Percentiles rank a stretch among this genome's conserved stretches.
Conservation (phyloP, 2,113 vertebrate genomes). For the Jaculus jaculus region DNA sequence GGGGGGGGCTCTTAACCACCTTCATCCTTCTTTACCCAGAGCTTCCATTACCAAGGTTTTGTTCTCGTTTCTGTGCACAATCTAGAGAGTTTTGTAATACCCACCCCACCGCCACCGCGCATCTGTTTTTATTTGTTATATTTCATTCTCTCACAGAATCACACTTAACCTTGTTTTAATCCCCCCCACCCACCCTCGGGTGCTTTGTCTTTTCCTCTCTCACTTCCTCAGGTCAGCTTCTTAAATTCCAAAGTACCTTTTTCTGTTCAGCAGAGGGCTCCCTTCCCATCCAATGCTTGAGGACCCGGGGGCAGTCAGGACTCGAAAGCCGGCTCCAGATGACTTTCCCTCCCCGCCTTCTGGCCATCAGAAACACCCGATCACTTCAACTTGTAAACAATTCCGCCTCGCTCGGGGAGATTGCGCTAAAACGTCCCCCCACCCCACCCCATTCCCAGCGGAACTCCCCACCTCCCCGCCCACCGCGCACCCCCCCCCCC, state of each 20-base stretch:
- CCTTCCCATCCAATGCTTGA: conserved; percentile 50
- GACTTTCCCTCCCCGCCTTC: conserved; percentile 28
- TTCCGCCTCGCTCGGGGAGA: background rate
- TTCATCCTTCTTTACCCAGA: background rate
- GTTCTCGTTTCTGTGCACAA: conserved; percentile 16
- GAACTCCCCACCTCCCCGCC: background rate
- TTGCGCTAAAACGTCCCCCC: background rate
- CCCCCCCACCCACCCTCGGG: conserved; percentile 1
- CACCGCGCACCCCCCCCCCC: background rate
- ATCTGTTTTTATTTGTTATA: conserved; percentile 33
- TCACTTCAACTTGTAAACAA: conserved; percentile 61
- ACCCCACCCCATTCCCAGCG: background rate
- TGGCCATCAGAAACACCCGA: conserved; percentile 7
- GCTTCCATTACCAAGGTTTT: conserved; percentile 53
- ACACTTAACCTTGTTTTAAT: background rate
- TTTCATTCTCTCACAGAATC: conserved; percentile 47
- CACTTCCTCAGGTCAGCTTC: conserved; percentile 60
- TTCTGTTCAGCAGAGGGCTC: conserved; percentile 79
- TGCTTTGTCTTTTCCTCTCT: conserved; percentile 66
- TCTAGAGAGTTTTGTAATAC: conserved; percentile 6
- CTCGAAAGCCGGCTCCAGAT: conserved; percentile 9
- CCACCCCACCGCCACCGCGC: background rate
- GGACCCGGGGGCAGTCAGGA: background rate
- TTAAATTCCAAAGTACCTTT: conserved; percentile 39
- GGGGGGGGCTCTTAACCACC: background rate